These are phyloP conservation scores for Microdon myrmicae DNA, from an alignment of 2,888 invertebrate genomes.

Conservation along the genomic window DNA sequence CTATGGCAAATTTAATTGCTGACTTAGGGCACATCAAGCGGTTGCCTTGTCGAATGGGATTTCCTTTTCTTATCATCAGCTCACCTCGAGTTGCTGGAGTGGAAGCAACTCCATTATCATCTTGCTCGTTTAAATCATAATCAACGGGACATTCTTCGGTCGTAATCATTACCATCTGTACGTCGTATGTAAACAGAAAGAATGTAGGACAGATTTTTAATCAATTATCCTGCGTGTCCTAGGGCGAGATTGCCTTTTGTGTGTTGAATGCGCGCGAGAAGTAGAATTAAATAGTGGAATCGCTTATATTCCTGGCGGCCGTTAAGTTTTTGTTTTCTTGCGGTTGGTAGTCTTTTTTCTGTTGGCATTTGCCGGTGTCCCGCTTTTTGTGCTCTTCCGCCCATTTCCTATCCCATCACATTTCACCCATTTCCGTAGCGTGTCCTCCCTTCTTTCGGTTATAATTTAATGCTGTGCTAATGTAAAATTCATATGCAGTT, in stretches of 20 bases:
- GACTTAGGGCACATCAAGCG: constrained; percentile 28
- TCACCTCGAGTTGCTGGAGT: no score
- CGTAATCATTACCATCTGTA: no score
- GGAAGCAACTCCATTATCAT: no score
- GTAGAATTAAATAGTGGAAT: constrained; percentile 43
- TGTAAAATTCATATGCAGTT: constrained; percentile 33
- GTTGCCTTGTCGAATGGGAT: constrained; percentile 21
- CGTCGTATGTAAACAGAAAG: constrained; percentile 42
- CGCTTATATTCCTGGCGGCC: constrained; percentile 44
- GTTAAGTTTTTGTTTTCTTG: constrained; percentile 38
- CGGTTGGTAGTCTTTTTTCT: no score
- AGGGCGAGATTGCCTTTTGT: constrained; percentile 45
- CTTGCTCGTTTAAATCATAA: no score
- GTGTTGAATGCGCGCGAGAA: constrained; percentile 23
- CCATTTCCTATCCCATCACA: neutral
- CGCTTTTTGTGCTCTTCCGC: constrained; percentile 8
- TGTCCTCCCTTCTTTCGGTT: no score
- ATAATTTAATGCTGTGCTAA: no score
- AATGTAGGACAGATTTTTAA: constrained; percentile 53
- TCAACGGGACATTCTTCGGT: no score
- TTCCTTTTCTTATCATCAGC: constrained; percentile 7
- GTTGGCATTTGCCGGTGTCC: constrained; percentile 1
- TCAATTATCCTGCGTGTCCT: constrained; percentile 50
- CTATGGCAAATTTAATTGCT: constrained; percentile 39
- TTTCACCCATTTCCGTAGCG: no score